Percentiles rank a stretch among this genome's conserved stretches.
Evolutionary conservation across 1,140 invertebrate genomes (phyloP).

Genomic region (Drosophila ambigua): DNA sequence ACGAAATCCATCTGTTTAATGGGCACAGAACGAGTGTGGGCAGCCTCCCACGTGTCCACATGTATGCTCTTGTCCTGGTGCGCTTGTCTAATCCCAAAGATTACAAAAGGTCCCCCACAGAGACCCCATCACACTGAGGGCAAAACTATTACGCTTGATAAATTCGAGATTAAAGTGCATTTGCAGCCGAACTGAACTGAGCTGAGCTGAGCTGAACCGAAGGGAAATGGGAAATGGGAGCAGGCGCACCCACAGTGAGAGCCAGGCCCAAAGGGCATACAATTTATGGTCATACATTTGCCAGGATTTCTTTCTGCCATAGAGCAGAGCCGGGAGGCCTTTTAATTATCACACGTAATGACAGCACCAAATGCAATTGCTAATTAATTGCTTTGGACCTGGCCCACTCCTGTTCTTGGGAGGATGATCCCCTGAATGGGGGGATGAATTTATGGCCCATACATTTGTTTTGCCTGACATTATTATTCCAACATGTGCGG

Average conservation of each 20-base stretch:
- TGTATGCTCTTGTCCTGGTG: not conserved
- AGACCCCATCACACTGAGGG: slow-evolving; percentile 28
- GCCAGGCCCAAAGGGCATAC: slow-evolving; percentile 56
- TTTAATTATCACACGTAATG: slow-evolving; percentile 83
- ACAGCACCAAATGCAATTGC: slow-evolving; percentile 79
- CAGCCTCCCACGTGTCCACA: slow-evolving; percentile 28
- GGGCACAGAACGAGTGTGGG: slow-evolving; percentile 26
- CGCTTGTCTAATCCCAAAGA: slow-evolving; percentile 64
- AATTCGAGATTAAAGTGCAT: slow-evolving; percentile 83
- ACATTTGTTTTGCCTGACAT: slow-evolving; percentile 71
- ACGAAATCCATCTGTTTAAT: slow-evolving; percentile 82
- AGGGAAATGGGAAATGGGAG: too few relatives aligned
- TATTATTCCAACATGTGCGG: slow-evolving; percentile 79
- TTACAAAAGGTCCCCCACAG: slow-evolving; percentile 64
- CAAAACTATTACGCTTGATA: slow-evolving; percentile 80
- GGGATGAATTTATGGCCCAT: slow-evolving; percentile 61
- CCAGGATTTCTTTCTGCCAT: slow-evolving; percentile 55
- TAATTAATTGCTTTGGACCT: slow-evolving; percentile 72
- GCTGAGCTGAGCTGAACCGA: not conserved
- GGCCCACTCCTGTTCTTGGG: not conserved
- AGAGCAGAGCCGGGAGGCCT: slow-evolving; percentile 42
- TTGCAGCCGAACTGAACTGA: slow-evolving; percentile 61
- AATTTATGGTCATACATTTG: slow-evolving; percentile 80
- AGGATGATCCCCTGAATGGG: slow-evolving; percentile 2
- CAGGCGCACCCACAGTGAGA: too few relatives aligned